Evolutionary conservation across 2,113 vertebrate species (phyloP).

Genomic region (Semicossyphus pulcher): DNA sequence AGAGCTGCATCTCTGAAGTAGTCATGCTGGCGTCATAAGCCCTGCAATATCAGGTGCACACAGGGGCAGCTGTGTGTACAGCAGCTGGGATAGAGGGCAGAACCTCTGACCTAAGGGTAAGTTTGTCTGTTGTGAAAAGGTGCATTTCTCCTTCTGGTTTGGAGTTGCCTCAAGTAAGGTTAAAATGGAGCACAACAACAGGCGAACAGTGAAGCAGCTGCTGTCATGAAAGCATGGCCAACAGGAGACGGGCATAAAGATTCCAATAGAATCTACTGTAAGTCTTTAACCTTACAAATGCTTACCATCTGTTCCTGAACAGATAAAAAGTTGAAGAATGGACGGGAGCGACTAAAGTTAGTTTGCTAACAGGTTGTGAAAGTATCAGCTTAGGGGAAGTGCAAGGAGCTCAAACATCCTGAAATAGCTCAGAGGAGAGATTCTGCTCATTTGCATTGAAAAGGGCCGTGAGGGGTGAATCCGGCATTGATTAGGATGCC

Average conservation of each 20-base stretch:
- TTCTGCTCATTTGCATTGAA: slow-evolving; percentile 46
- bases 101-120: not conserved
- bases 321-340: not conserved
- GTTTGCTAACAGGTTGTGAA: not conserved
- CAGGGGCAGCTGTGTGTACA: not conserved
- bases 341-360: not conserved
- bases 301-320: too few relatives aligned
- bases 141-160: not conserved
- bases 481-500: slow-evolving; percentile 41
- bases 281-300: not conserved
- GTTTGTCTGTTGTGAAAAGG: not conserved
- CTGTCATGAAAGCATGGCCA: not conserved
- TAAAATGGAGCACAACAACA: not conserved
- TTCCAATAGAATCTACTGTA: not conserved
- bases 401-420: slow-evolving; percentile 3
- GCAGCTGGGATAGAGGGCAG: not conserved
- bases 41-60: not conserved
- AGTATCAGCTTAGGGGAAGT: not conserved
- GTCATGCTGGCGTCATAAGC: not conserved
- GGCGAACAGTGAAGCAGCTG: not conserved
- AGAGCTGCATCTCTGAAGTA: not conserved
- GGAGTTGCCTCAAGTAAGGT: not conserved
- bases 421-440: slow-evolving; percentile 17
- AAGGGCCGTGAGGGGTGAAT: slow-evolving; percentile 25
- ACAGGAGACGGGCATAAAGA: not conserved